Evolutionary conservation across 37 sponge, comb jelly and placozoan genomes (phyloP), one percentile per base, ranked within the genome.

Genomic region (Cladorhizidae sp.): DNA sequence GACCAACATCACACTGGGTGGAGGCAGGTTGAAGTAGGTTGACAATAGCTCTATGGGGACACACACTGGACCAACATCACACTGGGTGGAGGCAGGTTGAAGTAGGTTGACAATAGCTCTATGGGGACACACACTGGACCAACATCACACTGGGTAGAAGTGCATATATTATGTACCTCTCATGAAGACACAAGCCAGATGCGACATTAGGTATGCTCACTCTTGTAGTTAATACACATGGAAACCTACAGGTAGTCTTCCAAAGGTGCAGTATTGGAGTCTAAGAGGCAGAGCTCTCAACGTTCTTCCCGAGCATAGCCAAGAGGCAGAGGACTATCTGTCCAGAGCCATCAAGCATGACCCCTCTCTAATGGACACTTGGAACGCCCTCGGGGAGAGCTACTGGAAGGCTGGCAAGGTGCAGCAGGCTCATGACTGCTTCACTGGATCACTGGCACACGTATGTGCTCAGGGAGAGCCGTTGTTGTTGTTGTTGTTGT

Each of bases 391-490:
- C 26, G 95, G 95, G 35, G 95, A 95, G 68, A 76, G 83, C 57
- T 95, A 89, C 67, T 95, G 95, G 95, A 92, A 92, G 83, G 64
- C 57, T 2, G 93, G 90, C 1, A 85, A 92, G 29, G 64, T 92
- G 0, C 50, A 40, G 43, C 86, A 86, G 55, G 95, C 95, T 0
- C 77, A 83, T 40, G 72, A 95, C 87, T 95, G 95, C 78, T 95
- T 95, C 61, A 31, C 26, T 6, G 90, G 90, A 61, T 89, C 90
- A 8, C 54, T 95, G 35, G 28, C 36, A 39, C 89, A 85, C 64
- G 95, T 94, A 18, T 41, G 87, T 79, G 49, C 5, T 5, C 5
- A 45, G 49, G 5, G 49, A 54, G n/a, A n/a, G n/a, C n/a, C n/a
- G n/a, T n/a, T n/a, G n/a, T n/a, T n/a, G n/a, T n/a, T n/a, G n/a